Percentiles rank a stretch among this genome's conserved stretches.
Conservation (phyloP, 64 coral and sea anemone genomes). For the Pachyseris speciosa region DNA sequence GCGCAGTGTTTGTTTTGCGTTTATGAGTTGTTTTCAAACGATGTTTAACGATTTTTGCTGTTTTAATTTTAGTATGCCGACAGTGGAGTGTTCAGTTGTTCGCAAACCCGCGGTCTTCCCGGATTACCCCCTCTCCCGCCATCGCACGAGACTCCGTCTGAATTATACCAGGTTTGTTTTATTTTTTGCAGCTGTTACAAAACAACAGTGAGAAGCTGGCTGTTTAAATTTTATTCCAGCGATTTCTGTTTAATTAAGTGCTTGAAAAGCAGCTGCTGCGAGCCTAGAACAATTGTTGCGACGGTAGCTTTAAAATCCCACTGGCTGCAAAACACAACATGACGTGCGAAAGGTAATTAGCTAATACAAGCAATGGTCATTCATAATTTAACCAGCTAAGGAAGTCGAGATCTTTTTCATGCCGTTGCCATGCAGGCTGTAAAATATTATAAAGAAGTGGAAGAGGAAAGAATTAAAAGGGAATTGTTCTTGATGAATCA, state of each 20-base stretch:
- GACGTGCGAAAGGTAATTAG: neutral
- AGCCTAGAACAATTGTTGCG: neutral
- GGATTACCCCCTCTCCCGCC: slow-evolving; percentile 88
- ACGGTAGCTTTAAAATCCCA: slow-evolving; percentile 3
- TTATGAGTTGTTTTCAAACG: neutral
- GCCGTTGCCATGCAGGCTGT: neutral
- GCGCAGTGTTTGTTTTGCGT: neutral
- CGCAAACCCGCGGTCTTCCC: slow-evolving; percentile 88
- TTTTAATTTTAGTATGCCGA: slow-evolving; percentile 73
- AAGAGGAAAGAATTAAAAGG: no score
- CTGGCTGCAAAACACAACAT: neutral
- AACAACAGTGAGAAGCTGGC: neutral
- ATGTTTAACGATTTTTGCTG: neutral
- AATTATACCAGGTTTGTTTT: slow-evolving; percentile 95
- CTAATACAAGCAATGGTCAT: neutral
- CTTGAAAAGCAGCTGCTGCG: neutral
- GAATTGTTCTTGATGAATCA: no score
- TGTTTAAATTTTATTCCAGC: neutral
- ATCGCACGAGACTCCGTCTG: slow-evolving; percentile 87
- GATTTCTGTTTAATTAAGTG: neutral
- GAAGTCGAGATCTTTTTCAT: neutral
- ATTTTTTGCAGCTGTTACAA: slow-evolving; percentile 62
- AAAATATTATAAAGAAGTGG: no score
- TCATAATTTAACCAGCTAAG: neutral
- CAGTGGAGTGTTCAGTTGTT: slow-evolving; percentile 92